A percentile compares a stretch with the other conserved stretches of the same genome.
Conservation (phyloP, 2,113 vertebrate genomes). For the Microcebus ravelobensis region DNA sequence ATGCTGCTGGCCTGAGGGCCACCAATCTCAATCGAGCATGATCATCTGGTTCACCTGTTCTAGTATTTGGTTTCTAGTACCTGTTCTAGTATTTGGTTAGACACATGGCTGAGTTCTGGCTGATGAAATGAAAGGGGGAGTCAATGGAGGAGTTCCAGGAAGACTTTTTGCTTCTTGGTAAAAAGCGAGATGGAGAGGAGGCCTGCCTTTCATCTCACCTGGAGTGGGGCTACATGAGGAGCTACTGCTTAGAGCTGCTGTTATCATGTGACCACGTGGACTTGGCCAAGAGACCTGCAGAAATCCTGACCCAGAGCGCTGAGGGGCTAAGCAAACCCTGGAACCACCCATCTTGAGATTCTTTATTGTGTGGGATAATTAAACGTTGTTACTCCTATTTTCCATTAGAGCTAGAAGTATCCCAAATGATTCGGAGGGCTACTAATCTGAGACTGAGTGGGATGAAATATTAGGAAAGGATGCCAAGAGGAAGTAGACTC, state of each 20-base stretch:
- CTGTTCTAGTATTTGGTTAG: neutral
- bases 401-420: neutral
- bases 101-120: neutral
- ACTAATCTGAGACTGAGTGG: neutral
- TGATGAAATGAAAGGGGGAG: neutral
- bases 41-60: neutral
- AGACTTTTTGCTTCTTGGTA: neutral
- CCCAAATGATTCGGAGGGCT: neutral
- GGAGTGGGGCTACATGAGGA: neutral
- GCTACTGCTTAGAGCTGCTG: neutral
- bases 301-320: neutral
- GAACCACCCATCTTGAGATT: neutral
- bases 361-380: neutral
- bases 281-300: neutral
- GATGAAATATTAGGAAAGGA: neutral
- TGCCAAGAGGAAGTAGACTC: conserved; percentile 1
- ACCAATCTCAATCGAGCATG: neutral
- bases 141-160: neutral
- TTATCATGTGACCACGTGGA: neutral
- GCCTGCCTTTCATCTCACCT: neutral
- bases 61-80: neutral
- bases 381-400: neutral
- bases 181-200: neutral
- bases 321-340: neutral
- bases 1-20: neutral